Evolutionary conservation across 2,797 vertebrate genomes (phyloP).

Genomic region (Centropyge bicolor): DNA sequence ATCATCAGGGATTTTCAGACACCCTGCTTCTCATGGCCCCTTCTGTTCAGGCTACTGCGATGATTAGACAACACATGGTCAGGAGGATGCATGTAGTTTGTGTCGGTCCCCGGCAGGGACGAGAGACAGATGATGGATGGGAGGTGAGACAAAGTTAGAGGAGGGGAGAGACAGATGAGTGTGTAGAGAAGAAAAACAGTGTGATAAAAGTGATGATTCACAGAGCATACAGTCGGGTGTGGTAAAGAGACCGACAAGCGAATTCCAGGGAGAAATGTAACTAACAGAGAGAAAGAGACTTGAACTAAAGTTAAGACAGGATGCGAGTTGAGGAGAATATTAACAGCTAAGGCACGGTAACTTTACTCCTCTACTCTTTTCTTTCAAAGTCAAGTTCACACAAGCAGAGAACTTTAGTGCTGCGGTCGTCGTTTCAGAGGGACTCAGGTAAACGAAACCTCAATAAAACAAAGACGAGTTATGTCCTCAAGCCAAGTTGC

Average conservation of each 20-base stretch:
- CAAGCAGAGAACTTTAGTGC: conserved; percentile 62
- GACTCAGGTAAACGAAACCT: conserved; percentile 62
- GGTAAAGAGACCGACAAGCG: background rate
- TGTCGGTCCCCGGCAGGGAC: conserved; percentile 3
- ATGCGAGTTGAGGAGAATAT: conserved; percentile 60
- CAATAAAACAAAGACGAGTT: conserved; percentile 68
- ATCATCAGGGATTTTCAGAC: conserved; percentile 43
- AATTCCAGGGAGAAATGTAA: conserved; percentile 53
- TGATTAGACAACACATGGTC: conserved; percentile 57
- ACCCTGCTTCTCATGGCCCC: conserved; percentile 21
- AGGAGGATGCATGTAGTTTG: conserved; percentile 20
- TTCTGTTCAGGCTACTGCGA: conserved; percentile 51
- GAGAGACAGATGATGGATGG: conserved; percentile 44
- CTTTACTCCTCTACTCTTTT: conserved; percentile 46
- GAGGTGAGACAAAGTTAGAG: conserved; percentile 23
- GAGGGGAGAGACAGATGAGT: conserved; percentile 27
- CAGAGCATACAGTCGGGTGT: conserved; percentile 24
- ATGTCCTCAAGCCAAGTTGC: conserved; percentile 66
- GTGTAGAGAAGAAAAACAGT: conserved; percentile 9
- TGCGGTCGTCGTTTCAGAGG: conserved; percentile 51
- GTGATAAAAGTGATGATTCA: conserved; percentile 38
- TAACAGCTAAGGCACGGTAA: conserved; percentile 61
- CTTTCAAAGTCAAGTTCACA: conserved; percentile 81
- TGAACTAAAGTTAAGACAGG: conserved; percentile 41
- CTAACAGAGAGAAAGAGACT: conserved; percentile 28